Percentiles rank a stretch among this genome's conserved stretches.
These are phyloP conservation scores for Balearica regulorum DNA, from an alignment of 2,797 vertebrate genomes.

Conservation along the genomic window DNA sequence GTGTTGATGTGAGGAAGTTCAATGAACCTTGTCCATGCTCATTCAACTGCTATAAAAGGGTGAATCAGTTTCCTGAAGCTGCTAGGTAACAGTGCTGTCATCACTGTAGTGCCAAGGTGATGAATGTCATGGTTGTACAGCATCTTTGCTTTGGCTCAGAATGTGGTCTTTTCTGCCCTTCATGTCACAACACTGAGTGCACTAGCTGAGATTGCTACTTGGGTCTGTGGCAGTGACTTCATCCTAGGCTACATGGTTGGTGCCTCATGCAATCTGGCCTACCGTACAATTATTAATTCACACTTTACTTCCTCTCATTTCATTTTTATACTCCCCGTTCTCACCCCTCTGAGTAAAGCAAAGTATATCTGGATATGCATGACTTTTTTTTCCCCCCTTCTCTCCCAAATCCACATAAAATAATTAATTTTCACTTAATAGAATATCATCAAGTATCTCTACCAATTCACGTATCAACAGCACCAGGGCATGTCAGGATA, in stretches of 20 bases:
- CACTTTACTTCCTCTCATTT: background rate
- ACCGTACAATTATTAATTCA: background rate
- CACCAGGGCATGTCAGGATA: background rate
- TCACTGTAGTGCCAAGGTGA: background rate
- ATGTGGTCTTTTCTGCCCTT: background rate
- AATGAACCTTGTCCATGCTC: background rate
- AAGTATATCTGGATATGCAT: background rate
- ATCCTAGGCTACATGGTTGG: background rate
- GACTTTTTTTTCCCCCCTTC: background rate
- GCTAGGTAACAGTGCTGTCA: conserved; percentile 16
- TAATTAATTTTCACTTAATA: background rate
- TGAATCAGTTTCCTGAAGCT: conserved; percentile 22
- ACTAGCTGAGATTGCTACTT: background rate
- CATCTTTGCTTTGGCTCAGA: background rate
- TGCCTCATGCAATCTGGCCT: background rate
- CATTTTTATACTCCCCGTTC: background rate
- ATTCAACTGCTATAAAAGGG: background rate
- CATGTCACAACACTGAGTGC: background rate
- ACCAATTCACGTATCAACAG: background rate
- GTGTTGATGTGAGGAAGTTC: background rate
- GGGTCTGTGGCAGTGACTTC: background rate
- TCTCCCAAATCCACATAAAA: background rate
- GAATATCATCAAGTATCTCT: background rate
- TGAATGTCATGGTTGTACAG: background rate
- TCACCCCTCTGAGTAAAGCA: background rate